Base-by-base conservation (phyloP, 1,140 invertebrate species). In the Steinernema khuongi region DNA sequence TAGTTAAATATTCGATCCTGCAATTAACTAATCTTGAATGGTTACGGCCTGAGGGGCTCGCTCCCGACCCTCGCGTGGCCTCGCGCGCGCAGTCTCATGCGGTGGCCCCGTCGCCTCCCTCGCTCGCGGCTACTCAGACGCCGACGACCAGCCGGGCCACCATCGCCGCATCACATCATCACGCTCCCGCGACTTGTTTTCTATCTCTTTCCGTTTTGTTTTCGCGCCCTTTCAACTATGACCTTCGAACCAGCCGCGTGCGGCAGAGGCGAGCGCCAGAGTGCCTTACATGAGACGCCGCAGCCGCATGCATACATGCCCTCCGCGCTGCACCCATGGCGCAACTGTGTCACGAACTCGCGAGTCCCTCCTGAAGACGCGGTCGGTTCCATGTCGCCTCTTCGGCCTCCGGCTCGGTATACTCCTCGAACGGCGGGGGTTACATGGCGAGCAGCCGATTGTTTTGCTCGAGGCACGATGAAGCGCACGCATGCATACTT, bases 221-320 rank as follows among this genome's bases (percentile, higher is more conserved):
- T 60, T 60, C 50, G 50, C 50, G 50, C 50, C 50, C 50, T 60
- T 60, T 60, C 50, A 60, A 60, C 50, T 60, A 60, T 60, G 50
- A 60, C 50, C 50, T 60, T 60, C 50, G 50, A 60, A 60, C 50
- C 50, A 60, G 50, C 50, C 50, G 26, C 26, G n/a, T n/a, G n/a
- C n/a, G n/a, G n/a, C n/a, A n/a, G 14, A 60, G 50, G 50, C 50
- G 50, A 60, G 50, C 22, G n/a, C n/a, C n/a, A n/a, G 22, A 60
- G 50, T 11, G 14, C 22, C 50, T 7, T n/a, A 7, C 11, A 11
- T 60, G 11, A 60, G 50, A 60, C 50, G n/a, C n/a, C n/a, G n/a
- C n/a, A n/a, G n/a, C n/a, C n/a, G 26, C 50, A 60, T 60, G 50
- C 50, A 60, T 60, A 60, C 7, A 60, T 60, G 50, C 50, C 26